Conservation (phyloP, 2,113 vertebrate genomes). For the Misgurnus anguillicaudatus region DNA sequence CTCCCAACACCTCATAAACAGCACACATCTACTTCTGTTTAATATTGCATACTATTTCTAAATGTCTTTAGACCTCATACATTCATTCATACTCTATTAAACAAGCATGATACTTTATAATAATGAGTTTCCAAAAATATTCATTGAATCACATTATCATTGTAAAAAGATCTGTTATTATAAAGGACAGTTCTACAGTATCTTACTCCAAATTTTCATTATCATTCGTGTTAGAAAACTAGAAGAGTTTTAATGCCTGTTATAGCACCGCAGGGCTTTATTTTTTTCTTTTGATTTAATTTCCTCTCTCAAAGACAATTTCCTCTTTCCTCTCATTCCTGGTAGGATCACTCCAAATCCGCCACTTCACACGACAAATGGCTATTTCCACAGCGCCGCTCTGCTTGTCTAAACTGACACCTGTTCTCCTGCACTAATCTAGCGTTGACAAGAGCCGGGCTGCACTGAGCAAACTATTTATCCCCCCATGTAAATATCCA, state of each 20-base stretch:
- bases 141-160: conserved; percentile 24
- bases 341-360: conserved; percentile 34
- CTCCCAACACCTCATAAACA: not conserved
- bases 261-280: conserved; percentile 51
- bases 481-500: conserved; percentile 50
- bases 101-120: not conserved
- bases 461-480: conserved; percentile 50
- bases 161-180: conserved; percentile 14
- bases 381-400: conserved; percentile 44
- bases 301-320: conserved; percentile 50
- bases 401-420: conserved; percentile 48
- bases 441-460: conserved; percentile 42
- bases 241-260: conserved; percentile 60
- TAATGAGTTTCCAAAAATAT: conserved; percentile 27
- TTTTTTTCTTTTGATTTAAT: conserved; percentile 59
- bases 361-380: conserved; percentile 6
- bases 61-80: not conserved
- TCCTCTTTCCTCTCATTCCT: conserved; percentile 36
- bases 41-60: no score
- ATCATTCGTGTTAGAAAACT: conserved; percentile 63
- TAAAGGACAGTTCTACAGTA: conserved; percentile 41
- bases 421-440: conserved; percentile 50
- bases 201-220: conserved; percentile 47
- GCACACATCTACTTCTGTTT: no score
- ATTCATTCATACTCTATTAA: not conserved